Evolutionary conservation across 2,113 vertebrate species (phyloP), one percentile per base, ranked within the genome.

Genomic region (Rhinopithecus roxellana): DNA sequence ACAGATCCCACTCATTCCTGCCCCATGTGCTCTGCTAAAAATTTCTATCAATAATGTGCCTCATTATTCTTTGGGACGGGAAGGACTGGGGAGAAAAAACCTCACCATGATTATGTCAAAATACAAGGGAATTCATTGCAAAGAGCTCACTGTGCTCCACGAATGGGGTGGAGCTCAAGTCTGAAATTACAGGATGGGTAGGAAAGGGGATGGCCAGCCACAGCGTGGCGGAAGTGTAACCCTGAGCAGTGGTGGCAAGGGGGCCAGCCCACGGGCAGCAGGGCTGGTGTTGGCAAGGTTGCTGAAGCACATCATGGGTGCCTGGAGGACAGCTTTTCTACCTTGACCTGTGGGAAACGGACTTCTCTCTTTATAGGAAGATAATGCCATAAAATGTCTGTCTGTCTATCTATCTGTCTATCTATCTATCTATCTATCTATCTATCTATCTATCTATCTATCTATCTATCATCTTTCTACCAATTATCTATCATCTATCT

Each of bases 221-320:
- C 9, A 7, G 12, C 9, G 2, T 43, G 13, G 17, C 13, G 27
- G 38, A 7, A 64, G 6, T 13, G 10, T 0, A 0, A 18, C n/a
- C 22, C 10, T 45, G 18, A 18, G 7, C 32, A 50, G 92, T n/a
- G 30, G 7, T 3, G 14, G 22, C 1, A 2, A 0, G 38, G 32
- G n/a, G n/a, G 18, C 14, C 78, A 40, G 23, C 67, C 8, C 22
- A 11, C 0, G 1, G 20, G 12, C 17, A 18, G 13, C 0, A 8
- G 13, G 17, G 27, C 6, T 38, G 3, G 16, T 10, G 9, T 14
- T 17, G 11, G 38, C 30, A 30, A 67, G 72, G 32, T 35, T 40
- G 57, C 48, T 17, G 14, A 27, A 40, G 32, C 10, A 16, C 20
- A 17, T 4, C 5, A 1, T 38, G 25, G 75, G 59, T 25, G 16